Percentiles rank a stretch among this genome's conserved stretches.
These are phyloP conservation scores for Pipistrellus pygmaeus DNA, from an alignment of 2,797 vertebrate genomes.

Conservation along the genomic window DNA sequence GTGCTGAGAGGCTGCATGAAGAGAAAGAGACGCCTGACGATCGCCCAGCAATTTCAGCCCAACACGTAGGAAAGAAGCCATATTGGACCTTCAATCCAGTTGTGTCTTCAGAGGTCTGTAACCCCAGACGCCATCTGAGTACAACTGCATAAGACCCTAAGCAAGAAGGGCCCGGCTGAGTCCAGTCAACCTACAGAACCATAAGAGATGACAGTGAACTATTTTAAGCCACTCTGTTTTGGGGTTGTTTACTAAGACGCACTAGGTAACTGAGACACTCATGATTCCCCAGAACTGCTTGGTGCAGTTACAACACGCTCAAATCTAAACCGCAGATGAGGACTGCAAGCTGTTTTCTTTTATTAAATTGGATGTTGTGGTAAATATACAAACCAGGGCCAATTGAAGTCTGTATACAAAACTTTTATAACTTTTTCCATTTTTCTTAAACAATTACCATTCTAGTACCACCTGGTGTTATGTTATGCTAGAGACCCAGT, in stretches of 20 bases:
- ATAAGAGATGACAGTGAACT: background rate
- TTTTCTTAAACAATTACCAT: slow-evolving; percentile 17
- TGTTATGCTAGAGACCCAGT: too few species aligned
- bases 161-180: background rate
- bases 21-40: background rate
- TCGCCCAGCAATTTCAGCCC: background rate
- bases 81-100: background rate
- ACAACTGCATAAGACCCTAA: background rate
- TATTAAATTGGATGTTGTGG: slow-evolving; percentile 18
- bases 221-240: slow-evolving; percentile 1
- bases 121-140: background rate
- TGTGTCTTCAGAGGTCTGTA: background rate
- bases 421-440: slow-evolving; percentile 5
- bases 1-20: background rate
- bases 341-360: slow-evolving; percentile 11
- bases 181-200: background rate
- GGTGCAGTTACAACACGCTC: background rate
- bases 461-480: background rate
- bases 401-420: background rate
- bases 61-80: background rate
- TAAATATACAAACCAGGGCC: slow-evolving; percentile 27
- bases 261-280: background rate
- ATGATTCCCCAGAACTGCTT: background rate
- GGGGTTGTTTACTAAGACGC: background rate
- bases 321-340: background rate